Evolutionary conservation across 2,888 invertebrate species (phyloP), one percentile per base, ranked within the genome.

Genomic region (Halictus quadricinctus): DNA sequence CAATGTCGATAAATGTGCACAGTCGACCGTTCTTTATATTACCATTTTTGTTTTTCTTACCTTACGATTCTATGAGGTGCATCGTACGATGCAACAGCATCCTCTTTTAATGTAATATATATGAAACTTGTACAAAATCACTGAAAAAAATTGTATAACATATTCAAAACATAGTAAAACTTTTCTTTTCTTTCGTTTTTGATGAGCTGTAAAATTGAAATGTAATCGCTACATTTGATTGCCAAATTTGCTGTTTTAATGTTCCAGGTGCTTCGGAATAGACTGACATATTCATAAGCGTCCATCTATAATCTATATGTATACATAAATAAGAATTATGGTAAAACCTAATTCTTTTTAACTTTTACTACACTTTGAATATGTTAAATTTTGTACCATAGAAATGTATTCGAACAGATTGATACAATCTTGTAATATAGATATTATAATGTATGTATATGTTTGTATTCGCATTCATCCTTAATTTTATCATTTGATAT

Each of bases 341-440:
- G 41, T 69, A 78, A 73, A 46, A 48, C 36, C 36, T 21, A 25
- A 48, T 18, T 60, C 66, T 36, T 18, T 64, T 58, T 72, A 50
- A 74, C 29, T 66, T 85, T 85, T 82, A 76, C 81, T 86, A 88
- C 79, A 80, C 41, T 77, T 82, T 84, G 79, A 77, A 88, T 84
- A 84, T 76, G 72, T 81, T 85, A 64, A 72, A 81, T 82, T 79
- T 81, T 85, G 79, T 86, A 86, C 66, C 50, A 86, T 81, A 84
- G 36, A 43, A 36, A 75, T 72, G 18, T 54, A 73, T 73, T 43
- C 29, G 74, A 85, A n/a, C 25, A 43, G 50, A 69, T 80, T 76
- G n/a, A 50, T 83, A 83, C 36, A 54, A 64, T 60, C 46, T 70
- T 70, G 80, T 77, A 80, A 79, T 60, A 77, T 79, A 88, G 83